Evolutionary conservation across 2,797 vertebrate species (phyloP), one percentile per base, ranked within the genome.

Genomic region (Xiphophorus birchmanni): DNA sequence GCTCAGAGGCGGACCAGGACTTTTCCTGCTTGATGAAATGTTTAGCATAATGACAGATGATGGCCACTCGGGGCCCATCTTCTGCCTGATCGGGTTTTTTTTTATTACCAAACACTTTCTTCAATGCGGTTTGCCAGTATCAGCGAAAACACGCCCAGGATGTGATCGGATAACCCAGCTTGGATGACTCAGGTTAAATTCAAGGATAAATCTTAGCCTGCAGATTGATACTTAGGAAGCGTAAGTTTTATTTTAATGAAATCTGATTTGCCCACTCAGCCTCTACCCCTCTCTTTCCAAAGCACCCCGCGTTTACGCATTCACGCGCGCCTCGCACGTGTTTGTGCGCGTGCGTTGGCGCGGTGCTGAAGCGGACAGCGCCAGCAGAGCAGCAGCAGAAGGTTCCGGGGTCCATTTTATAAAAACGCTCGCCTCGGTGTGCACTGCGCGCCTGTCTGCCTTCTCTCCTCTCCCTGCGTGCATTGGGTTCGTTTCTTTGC

Each of bases 291-390:
- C 52, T 54, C 23, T 54, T 26, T 23, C 52, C 8, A 37, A 37
- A 67, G 63, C 65, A 42, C 18, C 21, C 10, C 21, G 65, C 21
- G 74, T 69, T 86, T 78, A 69, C 83, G 82, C 75, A 47, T 74
- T 80, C 77, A 73, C 80, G 82, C 74, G 77, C 45, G 50, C 72
- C 76, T 40, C 44, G 58, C 52, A 65, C 42, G 83, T 79, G 86
- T 52, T 58, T 32, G 78, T 82, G 88, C 10, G 60, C 45, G 80
- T 17, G 80, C 56, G 84, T 54, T 47, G 40, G 73, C 82, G 90
- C 87, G 86, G 95, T 95, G 92, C 95, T 96, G 95, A 94, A 94
- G 90, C 77, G 91, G 95, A 95, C 94, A 95, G 95, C 94, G 90
- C 93, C 94, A 90, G 84, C 88, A 80, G 91, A 88, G 84, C 84